Percentiles rank a stretch among this genome's conserved stretches.
These are phyloP conservation scores for Rhagoletis zephyria DNA, from an alignment of 1,140 invertebrate genomes.

Conservation along the genomic window DNA sequence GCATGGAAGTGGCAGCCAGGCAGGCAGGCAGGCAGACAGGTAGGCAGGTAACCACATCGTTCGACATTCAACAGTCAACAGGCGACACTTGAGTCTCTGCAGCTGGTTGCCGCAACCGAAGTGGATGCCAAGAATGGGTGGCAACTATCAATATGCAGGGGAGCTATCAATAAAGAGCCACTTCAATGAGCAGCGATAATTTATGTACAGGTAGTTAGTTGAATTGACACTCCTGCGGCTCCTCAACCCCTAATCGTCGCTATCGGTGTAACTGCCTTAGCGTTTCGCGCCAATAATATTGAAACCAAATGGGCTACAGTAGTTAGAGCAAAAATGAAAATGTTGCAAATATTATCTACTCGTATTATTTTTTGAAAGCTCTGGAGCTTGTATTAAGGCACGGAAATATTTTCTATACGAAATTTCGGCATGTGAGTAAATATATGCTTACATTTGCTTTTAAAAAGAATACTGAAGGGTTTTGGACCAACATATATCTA, in stretches of 20 bases:
- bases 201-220: neutral
- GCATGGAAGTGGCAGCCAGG: neutral
- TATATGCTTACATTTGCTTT: too few relatives aligned
- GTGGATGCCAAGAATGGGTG: neutral
- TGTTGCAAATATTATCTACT: neutral
- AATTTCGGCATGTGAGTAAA: too few relatives aligned
- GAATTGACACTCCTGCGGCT: neutral
- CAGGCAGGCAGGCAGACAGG: neutral
- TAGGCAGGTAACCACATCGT: neutral
- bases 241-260: too few relatives aligned
- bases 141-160: neutral
- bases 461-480: too few relatives aligned
- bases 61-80: constrained; percentile 21
- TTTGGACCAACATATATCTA: too few relatives aligned
- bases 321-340: neutral
- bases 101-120: too few relatives aligned
- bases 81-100: neutral
- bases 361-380: too few relatives aligned
- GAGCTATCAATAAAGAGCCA: neutral
- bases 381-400: too few relatives aligned
- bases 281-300: neutral
- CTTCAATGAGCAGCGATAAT: neutral
- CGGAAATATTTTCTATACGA: too few relatives aligned
- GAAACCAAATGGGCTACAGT: neutral
- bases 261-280: neutral